A percentile compares a stretch with the other conserved stretches of the same genome.
Conservation (phyloP, 2,888 invertebrate species). For the Rhagonycha lutea region DNA sequence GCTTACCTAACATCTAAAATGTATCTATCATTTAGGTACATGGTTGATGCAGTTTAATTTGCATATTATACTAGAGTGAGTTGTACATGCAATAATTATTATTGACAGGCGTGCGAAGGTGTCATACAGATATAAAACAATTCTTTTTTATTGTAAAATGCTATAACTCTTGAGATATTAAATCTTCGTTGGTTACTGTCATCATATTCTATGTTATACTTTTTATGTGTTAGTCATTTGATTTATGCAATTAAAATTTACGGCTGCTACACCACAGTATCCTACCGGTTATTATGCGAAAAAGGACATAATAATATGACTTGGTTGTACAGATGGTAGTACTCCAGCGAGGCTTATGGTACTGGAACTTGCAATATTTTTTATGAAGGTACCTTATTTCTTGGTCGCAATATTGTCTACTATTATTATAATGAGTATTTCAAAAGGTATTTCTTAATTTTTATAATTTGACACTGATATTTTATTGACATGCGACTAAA, state of each 20-base stretch:
- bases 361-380: too few species aligned
- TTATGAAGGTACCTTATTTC: too few species aligned
- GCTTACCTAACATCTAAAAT: too few species aligned
- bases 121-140: conserved; percentile 1
- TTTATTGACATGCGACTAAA: background rate
- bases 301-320: too few species aligned
- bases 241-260: background rate
- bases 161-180: background rate
- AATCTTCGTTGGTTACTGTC: background rate
- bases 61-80: background rate
- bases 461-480: background rate
- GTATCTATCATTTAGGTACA: background rate
- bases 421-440: too few species aligned
- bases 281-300: background rate
- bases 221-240: background rate
- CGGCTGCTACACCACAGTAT: background rate
- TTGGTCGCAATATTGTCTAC: too few species aligned
- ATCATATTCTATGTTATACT: background rate
- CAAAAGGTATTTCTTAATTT: too few species aligned
- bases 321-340: background rate
- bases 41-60: conserved; percentile 9
- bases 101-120: conserved; percentile 11
- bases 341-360: background rate
- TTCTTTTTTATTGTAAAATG: background rate
- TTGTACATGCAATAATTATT: background rate